Conservation (phyloP, 2,797 vertebrate species). For the Aselliscus stoliczkanus region DNA sequence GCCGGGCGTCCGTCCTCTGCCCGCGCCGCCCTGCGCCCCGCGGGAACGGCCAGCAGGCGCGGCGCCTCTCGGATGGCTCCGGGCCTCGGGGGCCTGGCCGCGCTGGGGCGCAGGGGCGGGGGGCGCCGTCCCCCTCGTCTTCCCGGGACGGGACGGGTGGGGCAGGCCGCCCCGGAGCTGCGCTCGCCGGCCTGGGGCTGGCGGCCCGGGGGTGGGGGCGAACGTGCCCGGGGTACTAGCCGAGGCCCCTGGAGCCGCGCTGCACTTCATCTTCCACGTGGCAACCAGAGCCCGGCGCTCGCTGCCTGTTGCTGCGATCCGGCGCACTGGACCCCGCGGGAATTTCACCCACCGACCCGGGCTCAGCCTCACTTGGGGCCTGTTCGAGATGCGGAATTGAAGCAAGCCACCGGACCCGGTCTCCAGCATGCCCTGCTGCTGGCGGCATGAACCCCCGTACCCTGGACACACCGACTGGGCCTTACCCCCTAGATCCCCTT, state of each 20-base stretch:
- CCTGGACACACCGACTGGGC: background rate
- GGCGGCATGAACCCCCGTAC: background rate
- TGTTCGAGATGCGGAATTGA: rapidly evolving
- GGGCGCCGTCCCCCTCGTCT: background rate
- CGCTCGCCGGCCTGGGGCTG: background rate
- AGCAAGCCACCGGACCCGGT: rapidly evolving
- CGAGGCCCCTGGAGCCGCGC: rapidly evolving
- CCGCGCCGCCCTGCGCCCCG: background rate
- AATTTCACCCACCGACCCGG: too few species aligned
- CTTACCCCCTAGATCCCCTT: background rate
- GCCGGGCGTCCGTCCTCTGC: rapidly evolving
- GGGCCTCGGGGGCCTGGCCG: rapidly evolving
- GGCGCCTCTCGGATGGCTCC: rapidly evolving
- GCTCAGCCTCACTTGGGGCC: rapidly evolving
- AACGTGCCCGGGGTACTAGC: rapidly evolving
- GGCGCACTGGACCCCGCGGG: rapidly evolving
- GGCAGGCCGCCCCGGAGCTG: background rate
- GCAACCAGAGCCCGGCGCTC: rapidly evolving
- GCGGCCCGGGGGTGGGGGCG: too few species aligned
- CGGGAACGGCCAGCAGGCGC: rapidly evolving
- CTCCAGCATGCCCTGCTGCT: too few species aligned
- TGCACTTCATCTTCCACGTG: rapidly evolving
- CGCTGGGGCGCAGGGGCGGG: background rate
- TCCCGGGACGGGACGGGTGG: background rate
- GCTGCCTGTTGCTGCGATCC: rapidly evolving